These are phyloP conservation scores for Meganola albula DNA, from an alignment of 2,888 invertebrate genomes.

Conservation along the genomic window DNA sequence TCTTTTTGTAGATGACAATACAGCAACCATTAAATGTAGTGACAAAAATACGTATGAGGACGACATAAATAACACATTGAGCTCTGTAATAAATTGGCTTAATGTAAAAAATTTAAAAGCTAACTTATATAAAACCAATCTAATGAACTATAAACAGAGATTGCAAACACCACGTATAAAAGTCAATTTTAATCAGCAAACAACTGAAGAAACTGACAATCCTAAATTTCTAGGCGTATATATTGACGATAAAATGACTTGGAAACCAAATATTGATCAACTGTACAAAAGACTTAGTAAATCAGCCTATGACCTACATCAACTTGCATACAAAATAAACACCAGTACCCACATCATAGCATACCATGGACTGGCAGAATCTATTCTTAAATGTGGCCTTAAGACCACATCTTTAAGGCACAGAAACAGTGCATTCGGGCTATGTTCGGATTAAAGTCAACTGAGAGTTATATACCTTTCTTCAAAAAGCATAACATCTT, in stretches of 20 bases:
- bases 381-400: neutral
- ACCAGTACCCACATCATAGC: neutral
- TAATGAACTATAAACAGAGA: neutral
- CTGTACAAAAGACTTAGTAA: neutral
- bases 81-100: conserved; percentile 9
- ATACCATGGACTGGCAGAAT: neutral
- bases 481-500: neutral
- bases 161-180: conserved; percentile 2
- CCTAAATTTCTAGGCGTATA: conserved; percentile 8
- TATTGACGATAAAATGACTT: conserved; percentile 1
- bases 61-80: conserved; percentile 2
- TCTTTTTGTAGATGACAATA: neutral
- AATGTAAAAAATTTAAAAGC: conserved; percentile 9
- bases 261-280: neutral
- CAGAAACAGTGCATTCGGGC: neutral
- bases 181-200: conserved; percentile 1
- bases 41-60: neutral
- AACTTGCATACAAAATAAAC: neutral
- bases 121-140: conserved; percentile 6
- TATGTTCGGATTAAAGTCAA: neutral
- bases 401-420: neutral
- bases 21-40: neutral
- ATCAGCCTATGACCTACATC: conserved; percentile 1
- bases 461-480: conserved; percentile 1
- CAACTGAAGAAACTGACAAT: conserved; percentile 4